A percentile compares a stretch with the other conserved stretches of the same genome.
Evolutionary conservation across 2,113 vertebrate species (phyloP).

Genomic region (Actenoides hombroni): DNA sequence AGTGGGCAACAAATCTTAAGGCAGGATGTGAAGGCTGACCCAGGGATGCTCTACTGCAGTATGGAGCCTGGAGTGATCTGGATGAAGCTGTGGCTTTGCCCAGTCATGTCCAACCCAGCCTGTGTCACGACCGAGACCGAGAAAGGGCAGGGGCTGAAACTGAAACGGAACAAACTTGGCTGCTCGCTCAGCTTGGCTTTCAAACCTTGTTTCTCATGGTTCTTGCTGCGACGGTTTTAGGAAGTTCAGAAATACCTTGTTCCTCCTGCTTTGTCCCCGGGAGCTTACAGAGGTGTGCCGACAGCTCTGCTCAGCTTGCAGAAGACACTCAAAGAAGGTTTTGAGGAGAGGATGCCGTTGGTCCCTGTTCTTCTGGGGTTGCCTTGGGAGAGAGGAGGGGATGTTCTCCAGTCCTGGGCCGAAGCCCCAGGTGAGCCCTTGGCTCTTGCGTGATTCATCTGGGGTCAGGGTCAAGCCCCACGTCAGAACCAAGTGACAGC

Average conservation of each 20-base stretch:
- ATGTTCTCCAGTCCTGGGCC: not conserved
- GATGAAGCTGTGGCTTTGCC: not conserved
- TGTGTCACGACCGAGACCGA: rapidly evolving
- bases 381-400: not conserved
- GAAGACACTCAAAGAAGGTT: no score
- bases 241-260: not conserved
- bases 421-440: not conserved
- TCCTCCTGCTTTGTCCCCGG: not conserved
- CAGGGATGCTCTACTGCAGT: rapidly evolving
- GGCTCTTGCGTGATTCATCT: not conserved
- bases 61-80: not conserved
- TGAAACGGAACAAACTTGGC: not conserved
- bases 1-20: rapidly evolving
- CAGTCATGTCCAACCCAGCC: rapidly evolving
- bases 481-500: rapidly evolving
- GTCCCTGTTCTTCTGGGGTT: not conserved
- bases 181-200: not conserved
- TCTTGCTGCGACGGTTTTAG: not conserved
- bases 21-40: not conserved
- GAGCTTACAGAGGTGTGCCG: not conserved
- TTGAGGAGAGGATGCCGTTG: not conserved
- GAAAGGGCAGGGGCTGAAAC: not conserved
- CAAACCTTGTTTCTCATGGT: not conserved
- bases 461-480: not conserved
- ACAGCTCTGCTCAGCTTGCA: rapidly evolving